Base-by-base conservation (phyloP, 2,113 vertebrate species). In the Catharus bicknelli region DNA sequence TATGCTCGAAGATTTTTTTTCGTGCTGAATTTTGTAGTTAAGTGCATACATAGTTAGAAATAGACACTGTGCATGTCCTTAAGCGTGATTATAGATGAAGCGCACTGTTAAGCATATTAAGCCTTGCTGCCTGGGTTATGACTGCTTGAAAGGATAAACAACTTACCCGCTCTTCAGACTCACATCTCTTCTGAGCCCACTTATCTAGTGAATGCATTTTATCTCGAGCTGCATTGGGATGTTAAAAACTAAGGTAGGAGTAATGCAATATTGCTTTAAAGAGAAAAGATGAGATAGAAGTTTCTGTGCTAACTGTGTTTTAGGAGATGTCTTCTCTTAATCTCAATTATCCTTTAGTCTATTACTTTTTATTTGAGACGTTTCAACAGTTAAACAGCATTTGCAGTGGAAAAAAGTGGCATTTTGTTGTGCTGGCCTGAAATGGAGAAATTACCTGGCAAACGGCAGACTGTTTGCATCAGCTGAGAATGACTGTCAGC, bases 211-310 rank as follows among this genome's bases (percentile, higher is more conserved):
- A 25, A 18, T 55, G 6, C 14, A 9, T 47, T 79, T 82, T 74
- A 26, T 68, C 19, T 20, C 27, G 7, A 59, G 9, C 32, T 51
- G 7, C 0, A 0, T 2, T 87, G 45, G 12, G 32, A 34, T 59
- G 7, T 57, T 66, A 45, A 66, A 83, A 69, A 78, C 17, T 22
- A 30, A 11, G 3, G 8, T 18, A 3, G 12, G 14, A 70, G 3
- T 38, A 67, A 42, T 38, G 21, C 20, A 42, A 0, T 62, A 45
- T 69, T 45, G 16, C 25, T 82, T 40, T 12, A 45, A 27, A 64
- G 10, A 4, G 10, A 18, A 53, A 70, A 68, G 5, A 29, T 34
- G 9, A 81, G 17, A 4, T 5, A 66, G 27, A 62, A 3, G 16
- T 59, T 70, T 45, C 5, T 38, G 36, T 51, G 29, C 18, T 48